phyloP scores from a whole-genome alignment of 2,113 vertebrate species.

The Paratilapia polleni region DNA sequence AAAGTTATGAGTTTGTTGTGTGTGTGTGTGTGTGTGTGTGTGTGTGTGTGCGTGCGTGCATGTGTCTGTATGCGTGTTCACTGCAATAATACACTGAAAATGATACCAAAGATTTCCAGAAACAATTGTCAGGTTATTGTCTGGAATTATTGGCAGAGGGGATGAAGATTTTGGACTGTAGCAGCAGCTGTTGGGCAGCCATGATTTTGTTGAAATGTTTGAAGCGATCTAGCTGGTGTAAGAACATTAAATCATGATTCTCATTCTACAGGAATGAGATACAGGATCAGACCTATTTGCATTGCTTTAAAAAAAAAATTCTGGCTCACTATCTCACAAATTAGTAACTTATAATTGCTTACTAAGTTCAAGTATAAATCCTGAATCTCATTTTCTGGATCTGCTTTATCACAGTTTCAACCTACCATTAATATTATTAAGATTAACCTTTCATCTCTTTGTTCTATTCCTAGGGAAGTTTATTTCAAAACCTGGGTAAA shows the following conservation, averaged over 20 bases:
- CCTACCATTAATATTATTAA: background rate
- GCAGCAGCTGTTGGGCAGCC: background rate
- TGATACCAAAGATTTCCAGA: background rate
- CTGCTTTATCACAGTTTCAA: background rate
- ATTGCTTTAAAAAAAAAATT: no score
- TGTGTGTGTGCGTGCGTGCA: rapidly evolving
- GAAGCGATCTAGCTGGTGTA: background rate
- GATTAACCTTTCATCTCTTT: background rate
- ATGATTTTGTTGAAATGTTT: background rate
- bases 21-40: background rate
- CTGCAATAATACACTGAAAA: background rate
- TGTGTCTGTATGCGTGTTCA: background rate
- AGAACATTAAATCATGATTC: background rate
- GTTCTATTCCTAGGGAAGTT: background rate
- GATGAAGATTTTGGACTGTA: background rate
- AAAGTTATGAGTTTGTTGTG: conserved; percentile 5
- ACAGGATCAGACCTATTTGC: no score
- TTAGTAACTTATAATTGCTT: background rate
- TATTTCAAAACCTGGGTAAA: background rate
- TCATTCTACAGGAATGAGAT: no score
- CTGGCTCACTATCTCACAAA: background rate
- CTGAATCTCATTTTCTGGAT: background rate
- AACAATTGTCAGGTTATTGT: background rate
- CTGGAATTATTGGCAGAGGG: background rate
- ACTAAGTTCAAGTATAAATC: background rate